Evolutionary conservation across 2,113 vertebrate species (phyloP).

Genomic region (Tragelaphus imberbis): DNA sequence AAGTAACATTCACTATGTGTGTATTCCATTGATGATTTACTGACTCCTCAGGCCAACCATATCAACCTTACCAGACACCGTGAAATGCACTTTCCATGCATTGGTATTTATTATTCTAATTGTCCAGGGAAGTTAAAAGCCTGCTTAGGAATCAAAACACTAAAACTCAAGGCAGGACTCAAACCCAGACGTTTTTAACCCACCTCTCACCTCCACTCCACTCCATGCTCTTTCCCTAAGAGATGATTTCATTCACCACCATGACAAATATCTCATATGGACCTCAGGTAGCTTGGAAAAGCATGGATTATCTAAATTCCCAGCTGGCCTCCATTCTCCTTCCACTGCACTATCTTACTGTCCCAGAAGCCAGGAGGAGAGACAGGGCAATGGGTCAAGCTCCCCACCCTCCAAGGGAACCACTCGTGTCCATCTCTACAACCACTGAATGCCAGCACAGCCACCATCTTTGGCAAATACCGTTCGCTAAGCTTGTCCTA

Average conservation of each 20-base stretch:
- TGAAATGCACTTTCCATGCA: slow-evolving; percentile 6
- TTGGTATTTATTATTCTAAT: slow-evolving; percentile 22
- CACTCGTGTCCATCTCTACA: neutral
- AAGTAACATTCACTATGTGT: neutral
- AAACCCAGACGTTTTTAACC: neutral
- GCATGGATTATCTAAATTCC: neutral
- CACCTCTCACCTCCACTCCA: neutral
- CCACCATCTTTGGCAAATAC: neutral
- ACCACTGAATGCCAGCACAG: neutral
- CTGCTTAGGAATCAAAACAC: neutral
- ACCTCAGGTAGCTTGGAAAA: neutral
- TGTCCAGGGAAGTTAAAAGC: neutral
- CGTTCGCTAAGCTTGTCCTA: neutral
- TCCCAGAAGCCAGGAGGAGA: neutral
- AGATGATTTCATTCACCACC: neutral
- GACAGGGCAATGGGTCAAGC: neutral
- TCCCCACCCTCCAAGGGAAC: neutral
- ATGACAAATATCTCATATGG: neutral
- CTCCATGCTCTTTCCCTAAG: neutral
- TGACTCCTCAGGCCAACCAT: neutral
- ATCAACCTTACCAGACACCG: neutral
- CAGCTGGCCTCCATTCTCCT: neutral
- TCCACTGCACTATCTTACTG: neutral
- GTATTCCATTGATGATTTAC: neutral
- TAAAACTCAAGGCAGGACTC: slow-evolving; percentile 4